These are phyloP conservation scores for Procambarus clarkii DNA, from an alignment of 1,140 invertebrate genomes.

Conservation along the genomic window DNA sequence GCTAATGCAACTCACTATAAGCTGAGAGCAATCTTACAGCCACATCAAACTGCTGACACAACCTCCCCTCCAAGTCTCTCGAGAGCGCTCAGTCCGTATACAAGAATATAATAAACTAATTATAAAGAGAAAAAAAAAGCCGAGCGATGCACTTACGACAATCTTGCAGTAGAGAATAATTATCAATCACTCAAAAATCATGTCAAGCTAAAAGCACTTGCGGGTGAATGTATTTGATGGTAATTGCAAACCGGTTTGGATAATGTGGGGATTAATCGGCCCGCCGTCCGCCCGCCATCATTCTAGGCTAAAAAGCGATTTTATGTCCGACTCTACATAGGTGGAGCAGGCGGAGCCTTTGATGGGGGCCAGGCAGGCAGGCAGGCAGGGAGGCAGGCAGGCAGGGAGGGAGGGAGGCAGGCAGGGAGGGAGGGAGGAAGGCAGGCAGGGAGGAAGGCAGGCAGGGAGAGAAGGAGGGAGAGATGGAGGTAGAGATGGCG, in stretches of 20 bases:
- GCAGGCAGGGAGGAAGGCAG: background rate
- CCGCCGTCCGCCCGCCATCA: background rate
- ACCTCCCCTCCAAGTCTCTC: too few species aligned
- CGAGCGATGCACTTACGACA: background rate
- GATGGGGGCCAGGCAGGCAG: background rate
- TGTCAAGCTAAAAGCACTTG: constrained; percentile 33
- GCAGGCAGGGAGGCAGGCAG: too few species aligned
- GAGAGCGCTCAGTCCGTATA: too few species aligned
- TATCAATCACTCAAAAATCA: constrained; percentile 28
- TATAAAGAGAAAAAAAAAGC: too few species aligned
- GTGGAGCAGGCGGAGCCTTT: background rate
- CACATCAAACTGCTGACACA: too few species aligned
- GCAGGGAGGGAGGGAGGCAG: background rate
- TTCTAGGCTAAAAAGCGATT: constrained; percentile 23
- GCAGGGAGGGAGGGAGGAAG: background rate
- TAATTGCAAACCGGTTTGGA: constrained; percentile 25
- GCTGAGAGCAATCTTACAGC: too few species aligned
- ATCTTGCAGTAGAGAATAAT: background rate
- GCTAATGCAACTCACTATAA: too few species aligned
- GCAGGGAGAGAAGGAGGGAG: background rate
- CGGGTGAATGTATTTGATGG: constrained; percentile 16
- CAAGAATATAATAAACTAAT: too few species aligned
- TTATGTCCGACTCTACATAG: constrained; percentile 27
- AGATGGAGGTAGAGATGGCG: background rate
- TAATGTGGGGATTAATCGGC: constrained; percentile 8